Evolutionary conservation across 2,113 vertebrate genomes (phyloP), one percentile per base, ranked within the genome.

Genomic region (Prinia subflava): DNA sequence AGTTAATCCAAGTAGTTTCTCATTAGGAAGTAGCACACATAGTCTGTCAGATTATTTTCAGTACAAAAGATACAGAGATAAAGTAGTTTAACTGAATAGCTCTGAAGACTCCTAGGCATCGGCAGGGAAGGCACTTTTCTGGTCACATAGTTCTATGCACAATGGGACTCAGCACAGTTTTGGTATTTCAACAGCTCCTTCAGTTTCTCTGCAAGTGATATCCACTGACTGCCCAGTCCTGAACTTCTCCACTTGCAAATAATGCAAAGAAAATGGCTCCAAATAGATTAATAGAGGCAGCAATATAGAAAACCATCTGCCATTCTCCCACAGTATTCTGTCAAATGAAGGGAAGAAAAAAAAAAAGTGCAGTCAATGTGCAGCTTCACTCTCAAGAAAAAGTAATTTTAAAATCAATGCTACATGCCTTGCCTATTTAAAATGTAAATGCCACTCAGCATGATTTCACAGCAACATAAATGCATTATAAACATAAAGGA

Each of bases 241-340:
- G 99, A 56, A 99, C 98, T 56, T 97, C 98, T 39, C 99, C 99
- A 90, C 97, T 98, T 83, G 98, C 98, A 53, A 99, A 99, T 23
- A 98, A 28, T 0, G 98, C 93, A 97, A 99, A 99, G 97, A 99
- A 98, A 62, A 98, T 33, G 8, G 99, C 98, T 92, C 99, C 99
- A 50, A 99, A 98, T 25, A 99, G 49, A 94, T 99, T 99, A 96
- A 99, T 99, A 85, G 96, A 97, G 82, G 99, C 99, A 77, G 99
- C 99, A 22, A 99, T 99, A 96, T 98, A 99, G 97, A 99, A 99
- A 41, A 99, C 99, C 6, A 76, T 97, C 95, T 98, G 98, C 99
- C 99, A 99, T 90, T 99, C 98, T 90, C 89, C 96, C 44, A 99
- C 98, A 49, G 99, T 99, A 95, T 99, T 99, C 99, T 99, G 82